A percentile compares a stretch with the other conserved stretches of the same genome.
phyloP scores from a whole-genome alignment of 37 sponge, comb jelly and placozoan genomes.

The Spongia lamella region DNA sequence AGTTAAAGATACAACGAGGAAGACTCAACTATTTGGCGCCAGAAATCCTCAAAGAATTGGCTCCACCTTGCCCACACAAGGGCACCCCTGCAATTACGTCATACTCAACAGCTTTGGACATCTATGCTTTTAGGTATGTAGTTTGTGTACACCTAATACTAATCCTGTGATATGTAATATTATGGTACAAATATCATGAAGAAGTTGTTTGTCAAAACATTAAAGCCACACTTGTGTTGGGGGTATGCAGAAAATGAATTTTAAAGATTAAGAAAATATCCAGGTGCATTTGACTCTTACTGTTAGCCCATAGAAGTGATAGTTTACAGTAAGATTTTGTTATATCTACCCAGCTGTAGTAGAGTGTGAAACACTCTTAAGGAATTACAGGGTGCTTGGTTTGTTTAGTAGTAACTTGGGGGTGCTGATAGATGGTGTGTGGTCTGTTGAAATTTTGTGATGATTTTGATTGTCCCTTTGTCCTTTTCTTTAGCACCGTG shows the following conservation, averaged over 20 bases:
- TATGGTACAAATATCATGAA: neutral
- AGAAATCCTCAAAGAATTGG: constrained; percentile 70
- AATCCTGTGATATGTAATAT: neutral
- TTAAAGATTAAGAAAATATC: too few species aligned
- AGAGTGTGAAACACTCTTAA: neutral
- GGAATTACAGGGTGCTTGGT: too few species aligned
- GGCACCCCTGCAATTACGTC: constrained; percentile 18
- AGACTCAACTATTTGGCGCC: constrained; percentile 85
- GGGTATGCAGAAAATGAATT: too few species aligned
- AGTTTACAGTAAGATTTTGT: neutral
- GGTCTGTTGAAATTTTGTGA: too few species aligned
- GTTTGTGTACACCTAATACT: neutral
- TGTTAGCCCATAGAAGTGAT: too few species aligned
- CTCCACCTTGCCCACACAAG: constrained; percentile 13
- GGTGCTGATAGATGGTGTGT: too few species aligned
- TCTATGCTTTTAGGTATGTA: constrained; percentile 89
- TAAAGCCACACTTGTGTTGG: too few species aligned
- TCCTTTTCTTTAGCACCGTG: constrained; percentile 58
- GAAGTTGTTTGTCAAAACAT: neutral
- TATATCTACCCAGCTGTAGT: neutral
- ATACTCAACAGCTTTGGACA: constrained; percentile 59
- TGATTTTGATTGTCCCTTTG: neutral
- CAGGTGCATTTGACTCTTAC: too few species aligned
- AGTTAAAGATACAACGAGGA: constrained; percentile 52
- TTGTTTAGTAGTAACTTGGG: too few species aligned